A percentile compares a stretch with the other conserved stretches of the same genome.
Conservation (phyloP, 2,113 vertebrate species). For the Rhinolophus ferrumequinum region DNA sequence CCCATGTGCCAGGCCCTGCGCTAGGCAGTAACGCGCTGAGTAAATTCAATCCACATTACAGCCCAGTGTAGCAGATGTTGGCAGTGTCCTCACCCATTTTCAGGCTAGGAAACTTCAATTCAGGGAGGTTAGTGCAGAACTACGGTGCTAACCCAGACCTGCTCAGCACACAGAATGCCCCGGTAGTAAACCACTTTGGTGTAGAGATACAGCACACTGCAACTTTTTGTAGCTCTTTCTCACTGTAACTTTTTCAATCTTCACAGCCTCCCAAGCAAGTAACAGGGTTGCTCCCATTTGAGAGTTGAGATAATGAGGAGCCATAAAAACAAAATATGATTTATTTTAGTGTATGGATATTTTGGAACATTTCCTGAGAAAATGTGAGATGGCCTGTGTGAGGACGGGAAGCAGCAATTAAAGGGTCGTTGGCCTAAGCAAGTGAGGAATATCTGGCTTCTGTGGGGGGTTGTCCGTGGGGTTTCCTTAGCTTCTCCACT, state of each 20-base stretch:
- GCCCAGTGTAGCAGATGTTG: too few species aligned
- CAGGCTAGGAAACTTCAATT: not conserved
- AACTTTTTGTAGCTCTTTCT: not conserved
- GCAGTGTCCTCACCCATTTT: not conserved
- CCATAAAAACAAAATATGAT: not conserved
- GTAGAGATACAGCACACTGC: accelerated
- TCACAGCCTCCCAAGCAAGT: not conserved
- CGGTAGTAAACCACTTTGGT: accelerated
- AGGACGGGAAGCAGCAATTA: not conserved
- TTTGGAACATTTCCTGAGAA: not conserved
- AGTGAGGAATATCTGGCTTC: not conserved
- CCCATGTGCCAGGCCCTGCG: accelerated
- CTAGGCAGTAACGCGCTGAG: too few species aligned
- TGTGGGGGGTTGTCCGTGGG: not conserved
- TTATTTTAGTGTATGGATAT: not conserved
- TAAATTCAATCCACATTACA: not conserved
- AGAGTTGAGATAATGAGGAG: not conserved
- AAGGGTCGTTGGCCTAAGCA: not conserved
- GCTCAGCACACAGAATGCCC: not conserved
- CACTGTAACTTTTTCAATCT: not conserved
- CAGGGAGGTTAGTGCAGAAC: not conserved
- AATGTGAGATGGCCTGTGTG: not conserved
- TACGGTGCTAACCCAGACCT: not conserved
- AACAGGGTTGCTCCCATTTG: not conserved
- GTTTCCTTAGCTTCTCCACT: not conserved